phyloP scores from a whole-genome alignment of 2,797 vertebrate species.

The Limosa lapponica region DNA sequence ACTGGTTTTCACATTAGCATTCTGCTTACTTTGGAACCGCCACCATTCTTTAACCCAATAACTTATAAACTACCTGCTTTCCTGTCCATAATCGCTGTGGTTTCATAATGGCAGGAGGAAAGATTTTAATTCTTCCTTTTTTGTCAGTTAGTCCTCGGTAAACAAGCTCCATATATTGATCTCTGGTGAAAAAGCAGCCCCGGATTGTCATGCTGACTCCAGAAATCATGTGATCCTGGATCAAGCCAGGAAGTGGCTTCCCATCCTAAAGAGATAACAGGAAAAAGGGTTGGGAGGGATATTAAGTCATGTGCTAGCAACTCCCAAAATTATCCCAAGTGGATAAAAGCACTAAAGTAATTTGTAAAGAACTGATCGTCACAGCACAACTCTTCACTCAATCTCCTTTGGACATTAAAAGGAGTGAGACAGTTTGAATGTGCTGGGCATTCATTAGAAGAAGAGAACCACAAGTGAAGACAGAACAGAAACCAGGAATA shows the following conservation, averaged over 20 bases:
- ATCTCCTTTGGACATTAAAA: not conserved
- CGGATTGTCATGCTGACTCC: constrained; percentile 93
- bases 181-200: constrained; percentile 89
- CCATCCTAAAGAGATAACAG: constrained; percentile 85
- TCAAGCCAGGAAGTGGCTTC: constrained; percentile 93
- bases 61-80: constrained; percentile 86
- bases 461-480: not conserved
- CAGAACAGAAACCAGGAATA: not conserved
- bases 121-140: constrained; percentile 84
- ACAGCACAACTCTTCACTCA: not conserved
- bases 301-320: not conserved
- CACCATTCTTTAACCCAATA: not conserved
- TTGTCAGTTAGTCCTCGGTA: constrained; percentile 94
- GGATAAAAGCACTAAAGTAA: not conserved
- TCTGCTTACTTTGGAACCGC: not conserved
- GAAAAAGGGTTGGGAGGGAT: not conserved
- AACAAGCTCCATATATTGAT: constrained; percentile 92
- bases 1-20: not conserved
- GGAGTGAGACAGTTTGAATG: not conserved
- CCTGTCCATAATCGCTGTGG: constrained; percentile 91
- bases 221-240: constrained; percentile 98
- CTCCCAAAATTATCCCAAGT: not conserved
- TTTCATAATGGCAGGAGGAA: constrained; percentile 88
- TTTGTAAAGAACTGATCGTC: not conserved
- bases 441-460: not conserved